Percentiles rank a stretch among this genome's conserved stretches.
Conservation (phyloP, 2,113 vertebrate species). For the Silurus meridionalis region DNA sequence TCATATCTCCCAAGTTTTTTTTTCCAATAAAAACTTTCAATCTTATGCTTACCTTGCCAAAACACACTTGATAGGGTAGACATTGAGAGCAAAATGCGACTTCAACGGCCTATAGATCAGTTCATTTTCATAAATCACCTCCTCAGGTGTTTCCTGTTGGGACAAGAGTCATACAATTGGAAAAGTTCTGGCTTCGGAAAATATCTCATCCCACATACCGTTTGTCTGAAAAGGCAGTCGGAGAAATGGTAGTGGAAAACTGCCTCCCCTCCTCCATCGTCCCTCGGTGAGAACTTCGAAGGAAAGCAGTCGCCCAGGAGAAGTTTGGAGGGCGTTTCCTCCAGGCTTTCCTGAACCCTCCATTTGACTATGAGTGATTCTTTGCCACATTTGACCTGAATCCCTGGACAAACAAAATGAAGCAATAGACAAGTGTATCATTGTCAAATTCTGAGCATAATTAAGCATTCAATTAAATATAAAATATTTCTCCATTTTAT, state of each 20-base stretch:
- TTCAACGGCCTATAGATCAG: constrained; percentile 64
- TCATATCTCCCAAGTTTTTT: too few relatives aligned
- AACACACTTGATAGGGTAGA: constrained; percentile 60
- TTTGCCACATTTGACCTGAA: constrained; percentile 57
- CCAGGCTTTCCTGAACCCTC: constrained; percentile 51
- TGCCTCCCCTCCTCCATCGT: constrained; percentile 52
- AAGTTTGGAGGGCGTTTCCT: constrained; percentile 55
- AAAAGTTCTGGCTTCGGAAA: background rate
- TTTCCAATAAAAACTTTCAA: background rate
- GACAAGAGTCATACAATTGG: background rate
- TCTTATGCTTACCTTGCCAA: constrained; percentile 54
- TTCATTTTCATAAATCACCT: constrained; percentile 57
- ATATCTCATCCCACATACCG: constrained; percentile 52
- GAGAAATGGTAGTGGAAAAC: constrained; percentile 55
- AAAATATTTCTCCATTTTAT: background rate
- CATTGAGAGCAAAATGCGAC: constrained; percentile 43
- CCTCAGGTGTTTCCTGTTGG: constrained; percentile 62
- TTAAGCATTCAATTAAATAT: background rate
- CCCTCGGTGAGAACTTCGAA: constrained; percentile 27
- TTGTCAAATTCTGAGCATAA: background rate
- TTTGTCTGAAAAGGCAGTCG: constrained; percentile 63
- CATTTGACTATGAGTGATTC: constrained; percentile 54
- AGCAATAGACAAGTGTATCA: background rate
- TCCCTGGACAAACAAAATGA: constrained; percentile 54
- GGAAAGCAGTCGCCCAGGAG: constrained; percentile 70